A percentile compares a stretch with the other conserved stretches of the same genome.
phyloP scores from a whole-genome alignment of 2,113 vertebrate genomes.

The Cryptomyrus ogoouensis region DNA sequence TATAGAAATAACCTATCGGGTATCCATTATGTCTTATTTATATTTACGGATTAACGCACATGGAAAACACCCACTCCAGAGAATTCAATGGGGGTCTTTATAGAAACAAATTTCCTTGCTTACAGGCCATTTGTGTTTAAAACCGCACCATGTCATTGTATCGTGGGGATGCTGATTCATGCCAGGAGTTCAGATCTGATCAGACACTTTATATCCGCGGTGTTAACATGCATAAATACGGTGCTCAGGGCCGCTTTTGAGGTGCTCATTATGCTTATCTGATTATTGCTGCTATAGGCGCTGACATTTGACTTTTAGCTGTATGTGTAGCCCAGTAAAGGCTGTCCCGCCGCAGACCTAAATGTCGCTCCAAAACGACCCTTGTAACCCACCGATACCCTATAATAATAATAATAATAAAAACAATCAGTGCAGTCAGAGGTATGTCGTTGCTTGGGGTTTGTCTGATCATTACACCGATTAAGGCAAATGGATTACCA shows the following conservation, averaged over 20 bases:
- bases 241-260: not conserved
- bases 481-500: not conserved
- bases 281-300: not conserved
- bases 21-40: not conserved
- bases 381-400: not conserved
- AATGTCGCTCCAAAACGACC: not conserved
- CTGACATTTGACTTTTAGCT: not conserved
- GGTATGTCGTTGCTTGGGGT: not conserved
- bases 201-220: not conserved
- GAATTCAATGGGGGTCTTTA: not conserved
- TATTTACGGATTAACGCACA: not conserved
- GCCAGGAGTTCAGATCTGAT: conserved; percentile 38
- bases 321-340: not conserved
- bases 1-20: not conserved
- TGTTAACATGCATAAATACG: not conserved
- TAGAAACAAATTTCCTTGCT: not conserved
- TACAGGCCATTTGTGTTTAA: conserved; percentile 40
- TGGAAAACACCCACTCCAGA: not conserved
- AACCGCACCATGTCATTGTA: conserved; percentile 50
- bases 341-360: not conserved
- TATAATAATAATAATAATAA: not conserved
- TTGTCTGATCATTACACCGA: not conserved
- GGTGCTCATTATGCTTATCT: not conserved
- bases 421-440: not conserved
- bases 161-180: conserved; percentile 57